Evolutionary conservation across 1,140 invertebrate species (phyloP), one percentile per base, ranked within the genome.

Genomic region (Proales similis): DNA sequence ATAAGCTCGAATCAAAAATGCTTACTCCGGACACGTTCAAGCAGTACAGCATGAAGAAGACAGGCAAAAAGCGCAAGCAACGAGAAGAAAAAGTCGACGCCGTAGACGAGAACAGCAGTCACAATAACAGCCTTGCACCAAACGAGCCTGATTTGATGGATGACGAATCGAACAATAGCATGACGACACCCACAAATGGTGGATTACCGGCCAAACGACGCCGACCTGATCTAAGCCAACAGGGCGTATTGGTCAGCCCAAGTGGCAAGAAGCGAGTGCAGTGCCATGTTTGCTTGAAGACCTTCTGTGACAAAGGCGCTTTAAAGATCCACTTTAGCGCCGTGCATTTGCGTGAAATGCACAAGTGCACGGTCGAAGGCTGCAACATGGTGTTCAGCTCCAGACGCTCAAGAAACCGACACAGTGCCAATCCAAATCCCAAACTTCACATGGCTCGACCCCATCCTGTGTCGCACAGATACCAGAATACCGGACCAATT

Each of bases 311-410:
- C 79, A 99, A 98, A 48, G 92, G 92, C 49, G 95, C 95, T 0
- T 79, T 99, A 1, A 99, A 99, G 77, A 99, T 99, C 20, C 95
- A 99, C 72, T 98, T 96, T 71, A 96, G 91, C 43, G 94, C 95
- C 0, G 95, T 99, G 4, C 95, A 99, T 75, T 74, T 98, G 60
- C 82, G 90, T 17, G 95, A 99, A 79, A 98, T 98, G 93, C 94
- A 99, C 75, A 92, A 91, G 73, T 99, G 94, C 72, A 95, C 92
- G 0, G 90, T 98, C 0, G 87, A 91, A 69, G 93, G 94, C 0
- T 99, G 94, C 77, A 95, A 88, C 71, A 97, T 96, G 89, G 94
- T 95, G 88, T 98, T 99, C 72, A 95, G 90, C 73, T 95, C 90
- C 11, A 80, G 93, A 65, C 79, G 94, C 63, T 94, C 90, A 19